Evolutionary conservation across 2,888 invertebrate genomes (phyloP).

Genomic region (Eupithecia subumbrata): DNA sequence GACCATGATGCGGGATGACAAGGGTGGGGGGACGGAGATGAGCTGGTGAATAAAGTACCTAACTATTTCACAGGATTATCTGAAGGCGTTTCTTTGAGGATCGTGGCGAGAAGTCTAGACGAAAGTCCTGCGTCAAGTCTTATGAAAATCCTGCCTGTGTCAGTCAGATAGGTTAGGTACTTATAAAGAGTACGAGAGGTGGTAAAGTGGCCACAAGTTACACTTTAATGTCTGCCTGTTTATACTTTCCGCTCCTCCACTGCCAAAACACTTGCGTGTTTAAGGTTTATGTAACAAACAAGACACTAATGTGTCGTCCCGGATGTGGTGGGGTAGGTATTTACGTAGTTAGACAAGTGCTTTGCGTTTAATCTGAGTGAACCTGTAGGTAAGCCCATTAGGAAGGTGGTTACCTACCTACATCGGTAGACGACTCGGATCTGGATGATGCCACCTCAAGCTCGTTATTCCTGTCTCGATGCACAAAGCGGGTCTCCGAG

Average conservation of each 20-base stretch:
- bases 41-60: background rate
- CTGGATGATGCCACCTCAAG: background rate
- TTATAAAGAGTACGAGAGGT: background rate
- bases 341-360: background rate
- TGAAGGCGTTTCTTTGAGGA: background rate
- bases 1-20: background rate
- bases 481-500: conserved; percentile 16
- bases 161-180: background rate
- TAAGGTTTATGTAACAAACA: background rate
- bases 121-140: background rate
- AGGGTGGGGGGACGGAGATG: background rate
- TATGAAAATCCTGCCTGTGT: background rate
- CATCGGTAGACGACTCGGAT: background rate
- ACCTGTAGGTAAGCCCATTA: background rate
- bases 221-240: background rate
- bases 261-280: conserved; percentile 5
- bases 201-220: background rate
- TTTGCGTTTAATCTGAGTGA: conserved; percentile 3
- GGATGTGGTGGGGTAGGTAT: background rate
- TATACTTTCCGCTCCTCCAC: background rate
- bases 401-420: background rate
- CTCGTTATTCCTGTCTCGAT: conserved; percentile 18
- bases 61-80: background rate
- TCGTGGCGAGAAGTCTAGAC: background rate
- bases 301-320: background rate